Percentiles rank a stretch among this genome's conserved stretches.
Conservation (phyloP, 2,888 invertebrate genomes). For the Strigamia transsilvanica region DNA sequence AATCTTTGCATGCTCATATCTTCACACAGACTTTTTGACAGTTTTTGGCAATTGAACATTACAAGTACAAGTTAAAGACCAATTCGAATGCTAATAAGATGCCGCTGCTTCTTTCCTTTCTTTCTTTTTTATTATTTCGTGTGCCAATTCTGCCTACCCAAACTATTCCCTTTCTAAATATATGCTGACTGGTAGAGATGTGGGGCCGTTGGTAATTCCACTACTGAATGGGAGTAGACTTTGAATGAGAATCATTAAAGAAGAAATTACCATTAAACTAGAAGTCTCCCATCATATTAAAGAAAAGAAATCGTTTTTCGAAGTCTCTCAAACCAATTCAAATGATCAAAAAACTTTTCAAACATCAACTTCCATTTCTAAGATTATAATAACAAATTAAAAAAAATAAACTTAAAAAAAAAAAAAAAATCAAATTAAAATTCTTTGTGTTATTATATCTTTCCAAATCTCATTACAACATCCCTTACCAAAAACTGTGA, state of each 20-base stretch:
- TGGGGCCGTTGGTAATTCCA: slow-evolving; percentile 34
- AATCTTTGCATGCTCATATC: background rate
- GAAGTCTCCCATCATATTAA: slow-evolving; percentile 34
- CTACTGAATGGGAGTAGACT: slow-evolving; percentile 49
- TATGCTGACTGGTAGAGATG: slow-evolving; percentile 44
- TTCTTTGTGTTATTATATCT: background rate
- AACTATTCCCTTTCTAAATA: slow-evolving; percentile 27
- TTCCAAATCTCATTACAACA: background rate
- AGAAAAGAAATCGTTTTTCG: slow-evolving; percentile 45
- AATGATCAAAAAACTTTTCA: slow-evolving; percentile 42
- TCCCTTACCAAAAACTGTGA: background rate
- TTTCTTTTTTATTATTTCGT: background rate
- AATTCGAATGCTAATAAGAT: slow-evolving; percentile 33
- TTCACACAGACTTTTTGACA: slow-evolving; percentile 7
- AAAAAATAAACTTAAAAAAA: background rate
- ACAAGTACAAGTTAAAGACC: slow-evolving; percentile 45
- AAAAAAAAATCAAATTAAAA: background rate
- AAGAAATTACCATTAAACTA: slow-evolving; percentile 45
- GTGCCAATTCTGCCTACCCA: slow-evolving; percentile 40
- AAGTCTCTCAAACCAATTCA: slow-evolving; percentile 23
- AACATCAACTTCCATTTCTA: background rate
- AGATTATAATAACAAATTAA: slow-evolving; percentile 12
- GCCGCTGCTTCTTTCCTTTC: background rate
- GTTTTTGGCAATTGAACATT: slow-evolving; percentile 38
- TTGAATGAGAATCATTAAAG: slow-evolving; percentile 49